phyloP scores from a whole-genome alignment of 2,888 invertebrate species.

The Sphaerophoria rueppellii region DNA sequence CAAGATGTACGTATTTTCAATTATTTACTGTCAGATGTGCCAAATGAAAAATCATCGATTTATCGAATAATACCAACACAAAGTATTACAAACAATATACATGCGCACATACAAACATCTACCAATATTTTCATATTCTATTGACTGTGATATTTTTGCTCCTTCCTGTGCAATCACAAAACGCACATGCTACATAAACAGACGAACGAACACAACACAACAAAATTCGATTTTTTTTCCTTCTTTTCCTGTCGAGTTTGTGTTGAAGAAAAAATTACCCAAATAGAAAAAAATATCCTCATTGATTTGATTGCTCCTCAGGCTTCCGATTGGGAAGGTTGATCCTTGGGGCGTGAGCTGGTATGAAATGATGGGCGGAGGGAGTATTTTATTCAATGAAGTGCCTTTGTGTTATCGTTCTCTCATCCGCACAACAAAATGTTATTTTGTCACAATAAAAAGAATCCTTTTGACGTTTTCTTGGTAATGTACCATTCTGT shows the following conservation, averaged over 20 bases:
- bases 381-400: constrained; percentile 35
- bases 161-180: constrained; percentile 27
- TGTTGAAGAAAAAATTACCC: no score
- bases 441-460: constrained; percentile 35
- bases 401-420: constrained; percentile 36
- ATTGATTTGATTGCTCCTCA: constrained; percentile 73
- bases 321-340: constrained; percentile 31
- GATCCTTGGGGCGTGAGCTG: constrained; percentile 19
- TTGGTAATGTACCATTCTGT: not conserved
- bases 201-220: constrained; percentile 5
- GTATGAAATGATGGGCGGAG: not conserved
- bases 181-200: constrained; percentile 21
- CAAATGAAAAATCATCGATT: constrained; percentile 38
- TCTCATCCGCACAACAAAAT: constrained; percentile 31
- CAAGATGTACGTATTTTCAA: constrained; percentile 47
- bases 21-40: constrained; percentile 45
- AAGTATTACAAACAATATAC: not conserved
- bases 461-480: constrained; percentile 19
- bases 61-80: not conserved
- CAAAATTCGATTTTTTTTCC: constrained; percentile 4
- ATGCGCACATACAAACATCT: not conserved
- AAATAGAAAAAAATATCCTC: constrained; percentile 17
- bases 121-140: not conserved
- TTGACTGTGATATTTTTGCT: not conserved
- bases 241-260: not conserved